These are phyloP conservation scores for Ginglymostoma cirratum DNA, from an alignment of 2,113 vertebrate species.

Conservation along the genomic window DNA sequence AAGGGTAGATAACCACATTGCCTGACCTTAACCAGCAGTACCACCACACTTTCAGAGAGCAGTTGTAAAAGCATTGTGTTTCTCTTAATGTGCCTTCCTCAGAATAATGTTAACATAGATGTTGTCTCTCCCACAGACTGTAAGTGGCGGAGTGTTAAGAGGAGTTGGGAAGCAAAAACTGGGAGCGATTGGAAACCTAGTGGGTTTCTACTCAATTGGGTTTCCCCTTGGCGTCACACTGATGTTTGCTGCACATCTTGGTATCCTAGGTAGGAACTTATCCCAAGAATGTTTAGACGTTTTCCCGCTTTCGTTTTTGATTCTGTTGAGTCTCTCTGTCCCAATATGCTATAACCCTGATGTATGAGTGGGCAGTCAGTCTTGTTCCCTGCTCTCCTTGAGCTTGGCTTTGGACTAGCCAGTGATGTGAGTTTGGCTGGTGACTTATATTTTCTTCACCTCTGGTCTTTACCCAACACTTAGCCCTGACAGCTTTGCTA, in stretches of 20 bases:
- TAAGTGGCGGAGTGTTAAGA: slow-evolving; percentile 64
- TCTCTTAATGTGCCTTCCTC: background rate
- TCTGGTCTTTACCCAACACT: background rate
- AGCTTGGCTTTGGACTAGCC: background rate
- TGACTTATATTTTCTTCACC: background rate
- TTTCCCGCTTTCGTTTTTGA: background rate
- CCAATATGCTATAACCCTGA: background rate
- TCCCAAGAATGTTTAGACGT: background rate
- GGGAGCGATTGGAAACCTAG: slow-evolving; percentile 64
- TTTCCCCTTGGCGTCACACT: slow-evolving; percentile 61
- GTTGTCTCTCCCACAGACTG: slow-evolving; percentile 51
- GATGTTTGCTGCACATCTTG: slow-evolving; percentile 65
- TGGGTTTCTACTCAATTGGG: slow-evolving; percentile 68
- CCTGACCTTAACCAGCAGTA: background rate
- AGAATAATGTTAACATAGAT: background rate
- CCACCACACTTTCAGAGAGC: background rate
- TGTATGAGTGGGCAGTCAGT: background rate
- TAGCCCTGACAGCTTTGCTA: background rate
- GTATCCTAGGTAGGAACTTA: slow-evolving; percentile 63
- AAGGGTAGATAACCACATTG: background rate
- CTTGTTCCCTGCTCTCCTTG: background rate
- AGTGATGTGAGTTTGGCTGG: background rate
- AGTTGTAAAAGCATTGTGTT: background rate
- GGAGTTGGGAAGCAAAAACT: slow-evolving; percentile 77
- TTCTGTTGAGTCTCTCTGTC: background rate